phyloP scores from a whole-genome alignment of 2,797 vertebrate species.

The Neosilurus mollespiculum region DNA sequence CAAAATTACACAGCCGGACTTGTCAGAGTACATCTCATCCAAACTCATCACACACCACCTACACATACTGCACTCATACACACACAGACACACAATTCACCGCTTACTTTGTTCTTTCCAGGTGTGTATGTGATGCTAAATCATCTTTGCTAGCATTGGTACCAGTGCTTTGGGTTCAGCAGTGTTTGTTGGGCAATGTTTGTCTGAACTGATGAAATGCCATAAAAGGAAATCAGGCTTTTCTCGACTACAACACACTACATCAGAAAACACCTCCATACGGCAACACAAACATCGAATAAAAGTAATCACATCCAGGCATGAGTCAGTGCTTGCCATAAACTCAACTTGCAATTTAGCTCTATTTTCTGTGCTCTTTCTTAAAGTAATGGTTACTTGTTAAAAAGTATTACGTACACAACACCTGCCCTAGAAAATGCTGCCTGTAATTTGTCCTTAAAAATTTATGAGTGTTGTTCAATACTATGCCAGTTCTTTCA shows the following conservation, averaged over 20 bases:
- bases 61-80: not conserved
- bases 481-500: constrained; percentile 7
- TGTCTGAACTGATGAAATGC: constrained; percentile 13
- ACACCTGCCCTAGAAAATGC: not conserved
- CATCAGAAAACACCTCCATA: not conserved
- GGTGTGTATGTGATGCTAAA: constrained; percentile 7
- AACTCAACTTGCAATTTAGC: not conserved
- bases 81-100: constrained; percentile 27
- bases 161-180: not conserved
- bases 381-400: not conserved
- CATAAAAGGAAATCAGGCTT: not conserved
- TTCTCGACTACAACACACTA: not conserved
- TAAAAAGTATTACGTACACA: not conserved
- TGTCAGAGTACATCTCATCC: constrained; percentile 63
- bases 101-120: constrained; percentile 39
- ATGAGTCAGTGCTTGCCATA: not conserved
- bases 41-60: constrained; percentile 33
- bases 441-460: constrained; percentile 11
- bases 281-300: not conserved
- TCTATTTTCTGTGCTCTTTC: not conserved
- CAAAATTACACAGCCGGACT: constrained; percentile 65
- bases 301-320: not conserved
- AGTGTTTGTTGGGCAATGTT: constrained; percentile 8
- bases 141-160: not conserved
- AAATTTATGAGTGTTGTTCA: constrained; percentile 18